Evolutionary conservation across 2,113 vertebrate species (phyloP).

Genomic region (Acanthochromis polyacanthus): DNA sequence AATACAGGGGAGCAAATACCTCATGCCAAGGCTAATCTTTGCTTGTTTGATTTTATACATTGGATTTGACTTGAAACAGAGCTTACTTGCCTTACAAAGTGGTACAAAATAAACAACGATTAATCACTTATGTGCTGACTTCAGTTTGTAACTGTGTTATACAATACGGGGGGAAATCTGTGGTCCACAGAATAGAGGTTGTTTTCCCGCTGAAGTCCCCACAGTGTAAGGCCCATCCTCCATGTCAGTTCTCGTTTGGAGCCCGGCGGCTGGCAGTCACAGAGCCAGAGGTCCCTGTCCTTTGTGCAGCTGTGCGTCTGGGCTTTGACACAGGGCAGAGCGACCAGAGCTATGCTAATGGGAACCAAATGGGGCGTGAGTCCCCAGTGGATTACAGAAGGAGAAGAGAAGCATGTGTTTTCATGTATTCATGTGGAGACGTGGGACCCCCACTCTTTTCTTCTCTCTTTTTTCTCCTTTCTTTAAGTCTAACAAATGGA

Average conservation of each 20-base stretch:
- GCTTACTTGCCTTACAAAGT: conserved; percentile 58
- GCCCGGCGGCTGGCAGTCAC: conserved; percentile 68
- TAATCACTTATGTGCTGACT: conserved; percentile 56
- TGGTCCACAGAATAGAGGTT: neutral
- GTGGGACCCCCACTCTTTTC: conserved; percentile 61
- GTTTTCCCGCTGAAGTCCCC: conserved; percentile 58
- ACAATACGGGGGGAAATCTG: neutral
- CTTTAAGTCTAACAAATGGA: conserved; percentile 67
- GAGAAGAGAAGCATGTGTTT: conserved; percentile 83
- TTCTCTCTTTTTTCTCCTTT: conserved; percentile 41
- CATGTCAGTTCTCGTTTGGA: conserved; percentile 75
- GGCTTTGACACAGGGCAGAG: conserved; percentile 81
- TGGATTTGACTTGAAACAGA: conserved; percentile 65
- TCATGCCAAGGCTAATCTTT: conserved; percentile 73
- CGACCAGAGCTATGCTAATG: conserved; percentile 84
- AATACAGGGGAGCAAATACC: conserved; percentile 71
- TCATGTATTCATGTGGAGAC: conserved; percentile 76
- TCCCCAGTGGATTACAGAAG: conserved; percentile 80
- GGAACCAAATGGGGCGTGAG: conserved; percentile 85
- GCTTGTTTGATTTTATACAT: conserved; percentile 71
- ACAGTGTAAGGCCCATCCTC: conserved; percentile 53
- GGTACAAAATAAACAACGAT: conserved; percentile 68
- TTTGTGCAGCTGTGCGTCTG: conserved; percentile 79
- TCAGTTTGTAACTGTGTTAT: conserved; percentile 17
- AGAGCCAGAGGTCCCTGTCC: conserved; percentile 80